Base-by-base conservation (phyloP, 1,140 invertebrate genomes). In the Hormaphis cornu region DNA sequence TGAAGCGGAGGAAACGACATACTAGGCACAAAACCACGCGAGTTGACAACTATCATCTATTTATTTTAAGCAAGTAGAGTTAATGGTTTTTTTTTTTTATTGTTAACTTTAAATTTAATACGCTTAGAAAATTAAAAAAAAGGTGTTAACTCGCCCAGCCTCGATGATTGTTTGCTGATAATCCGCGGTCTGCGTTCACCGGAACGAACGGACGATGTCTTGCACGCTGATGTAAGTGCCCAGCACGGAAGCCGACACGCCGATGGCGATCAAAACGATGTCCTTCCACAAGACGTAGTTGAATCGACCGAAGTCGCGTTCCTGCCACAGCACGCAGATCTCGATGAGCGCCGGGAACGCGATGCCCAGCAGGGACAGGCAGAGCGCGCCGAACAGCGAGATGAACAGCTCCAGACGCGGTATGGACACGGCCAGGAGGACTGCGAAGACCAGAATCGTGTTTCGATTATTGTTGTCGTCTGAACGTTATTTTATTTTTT, bases 301-400 rank as follows among this genome's bases (percentile, higher is more conserved):
- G 35, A 59, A 76, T 0, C 75, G 75, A 1, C 84, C 83, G 40
- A 79, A 75, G 6, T 77, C 74, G 28, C 82, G 76, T 22, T 48
- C 42, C 0, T 82, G 80, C 77, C 83, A 86, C 46, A 80, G 75
- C 2, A 84, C 75, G 74, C 89, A 83, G 22, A 87, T 81, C 74
- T 94, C 89, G 73, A 95, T 87, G 22, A 91, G 76, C 1, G 88
- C 88, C 14, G 92, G 92, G 75, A 94, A 89, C 8, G 91, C 86
- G 10, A 94, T 81, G 0, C 90, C 89, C 24, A 93, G 81, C 14
- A 88, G 84, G 6, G 89, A 89, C 18, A 90, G 82, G 66, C 87
- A 88, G 12, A 93, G 79, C 0, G 92, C 89, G 18, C 92, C 92
- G 66, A 93, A 87, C 44, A 93, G 79, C 0, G 90, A 87, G 70